A percentile compares a stretch with the other conserved stretches of the same genome.
Evolutionary conservation across 2,888 invertebrate genomes (phyloP).

Genomic region (Rugalucina vietnamica): DNA sequence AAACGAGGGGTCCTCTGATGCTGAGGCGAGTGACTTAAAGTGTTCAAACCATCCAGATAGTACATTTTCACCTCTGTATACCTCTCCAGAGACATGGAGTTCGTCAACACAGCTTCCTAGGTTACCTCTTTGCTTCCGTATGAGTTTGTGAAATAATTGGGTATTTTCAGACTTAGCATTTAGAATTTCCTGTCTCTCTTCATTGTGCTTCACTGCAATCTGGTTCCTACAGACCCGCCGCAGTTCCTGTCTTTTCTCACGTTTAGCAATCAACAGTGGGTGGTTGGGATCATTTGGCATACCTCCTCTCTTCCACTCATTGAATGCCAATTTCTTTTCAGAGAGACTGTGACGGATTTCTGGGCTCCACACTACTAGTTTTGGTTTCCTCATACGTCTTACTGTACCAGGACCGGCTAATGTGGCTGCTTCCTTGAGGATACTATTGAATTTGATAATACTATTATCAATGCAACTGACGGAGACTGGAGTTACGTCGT

Average conservation of each 20-base stretch:
- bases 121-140: neutral
- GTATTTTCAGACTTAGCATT: neutral
- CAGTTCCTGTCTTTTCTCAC: neutral
- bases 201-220: neutral
- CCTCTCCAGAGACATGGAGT: neutral
- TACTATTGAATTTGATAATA: neutral
- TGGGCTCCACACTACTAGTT: neutral
- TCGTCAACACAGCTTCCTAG: neutral
- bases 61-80: neutral
- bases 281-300: neutral
- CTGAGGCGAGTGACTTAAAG: neutral
- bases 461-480: neutral
- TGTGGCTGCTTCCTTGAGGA: neutral
- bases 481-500: neutral
- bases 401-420: neutral
- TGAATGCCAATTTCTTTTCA: neutral
- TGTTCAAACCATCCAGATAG: neutral
- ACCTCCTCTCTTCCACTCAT: neutral
- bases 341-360: neutral
- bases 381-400: neutral
- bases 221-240: neutral
- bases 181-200: neutral
- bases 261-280: neutral
- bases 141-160: neutral
- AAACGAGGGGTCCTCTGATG: neutral